Percentiles rank a stretch among this genome's conserved stretches.
phyloP scores from a whole-genome alignment of 53 echinoderm and acorn worm genomes.

The Temnopleurus reevesii region DNA sequence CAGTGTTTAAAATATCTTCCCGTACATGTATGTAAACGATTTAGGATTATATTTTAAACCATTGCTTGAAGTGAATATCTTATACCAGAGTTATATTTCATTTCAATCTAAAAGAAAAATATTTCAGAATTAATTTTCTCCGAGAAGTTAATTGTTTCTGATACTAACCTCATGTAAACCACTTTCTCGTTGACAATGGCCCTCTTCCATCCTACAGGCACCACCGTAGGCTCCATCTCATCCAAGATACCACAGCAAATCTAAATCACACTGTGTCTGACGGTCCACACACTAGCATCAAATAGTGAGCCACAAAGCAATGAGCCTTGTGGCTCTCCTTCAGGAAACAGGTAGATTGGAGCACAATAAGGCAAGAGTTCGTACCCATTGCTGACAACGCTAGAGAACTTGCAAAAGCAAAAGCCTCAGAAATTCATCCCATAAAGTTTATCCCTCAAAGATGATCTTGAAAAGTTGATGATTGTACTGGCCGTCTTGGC shows the following conservation, averaged over 20 bases:
- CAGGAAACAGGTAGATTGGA: background rate
- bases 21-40: too few species aligned
- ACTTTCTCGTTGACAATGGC: conserved; percentile 68
- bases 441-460: background rate
- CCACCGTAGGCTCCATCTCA: conserved; percentile 68
- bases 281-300: background rate
- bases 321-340: conserved; percentile 37
- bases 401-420: background rate
- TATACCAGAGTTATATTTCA: too few species aligned
- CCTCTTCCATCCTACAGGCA: conserved; percentile 89
- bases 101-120: too few species aligned
- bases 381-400: conserved; percentile 32
- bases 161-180: conserved; percentile 73
- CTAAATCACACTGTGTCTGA: background rate
- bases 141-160: too few species aligned
- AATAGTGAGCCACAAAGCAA: conserved; percentile 25
- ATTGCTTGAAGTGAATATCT: too few species aligned
- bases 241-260: background rate
- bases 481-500: too few species aligned
- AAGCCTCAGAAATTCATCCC: conserved; percentile 37
- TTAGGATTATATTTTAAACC: too few species aligned
- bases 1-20: too few species aligned
- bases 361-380: background rate
- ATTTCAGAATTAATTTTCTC: too few species aligned
- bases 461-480: too few species aligned